A percentile compares a stretch with the other conserved stretches of the same genome.
These are phyloP conservation scores for Aplocera efformata DNA, from an alignment of 2,888 invertebrate species.

Conservation along the genomic window DNA sequence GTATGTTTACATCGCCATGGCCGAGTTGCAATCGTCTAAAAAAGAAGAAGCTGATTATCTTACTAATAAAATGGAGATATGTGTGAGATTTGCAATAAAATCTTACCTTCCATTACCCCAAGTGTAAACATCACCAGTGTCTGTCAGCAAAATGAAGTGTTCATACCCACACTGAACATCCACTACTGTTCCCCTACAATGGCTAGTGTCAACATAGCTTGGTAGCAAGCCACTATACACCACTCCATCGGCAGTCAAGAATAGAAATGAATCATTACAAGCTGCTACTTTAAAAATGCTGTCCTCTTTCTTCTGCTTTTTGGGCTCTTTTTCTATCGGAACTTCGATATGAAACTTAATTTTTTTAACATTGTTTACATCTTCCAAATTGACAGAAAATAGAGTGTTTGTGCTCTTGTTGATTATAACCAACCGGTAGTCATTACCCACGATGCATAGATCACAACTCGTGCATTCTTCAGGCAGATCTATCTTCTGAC, in stretches of 20 bases:
- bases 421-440: slow-evolving; percentile 47
- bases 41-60: slow-evolving; percentile 24
- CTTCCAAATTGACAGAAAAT: slow-evolving; percentile 49
- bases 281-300: slow-evolving; percentile 43
- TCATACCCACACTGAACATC: slow-evolving; percentile 90
- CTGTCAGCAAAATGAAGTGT: slow-evolving; percentile 86
- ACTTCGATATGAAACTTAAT: slow-evolving; percentile 42
- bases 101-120: slow-evolving; percentile 91
- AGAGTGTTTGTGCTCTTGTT: slow-evolving; percentile 37
- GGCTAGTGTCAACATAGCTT: slow-evolving; percentile 78
- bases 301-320: slow-evolving; percentile 37
- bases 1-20: slow-evolving; percentile 84
- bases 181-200: slow-evolving; percentile 72
- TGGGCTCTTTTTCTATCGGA: slow-evolving; percentile 33
- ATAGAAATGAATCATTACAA: slow-evolving; percentile 45
- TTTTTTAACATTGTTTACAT: slow-evolving; percentile 34
- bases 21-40: slow-evolving; percentile 93
- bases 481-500: slow-evolving; percentile 44
- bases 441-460: slow-evolving; percentile 52
- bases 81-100: too few species aligned
- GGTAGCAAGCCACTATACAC: slow-evolving; percentile 82
- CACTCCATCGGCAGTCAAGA: slow-evolving; percentile 47
- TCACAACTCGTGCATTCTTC: slow-evolving; percentile 32
- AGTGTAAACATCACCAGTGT: slow-evolving; percentile 86
- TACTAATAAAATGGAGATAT: not conserved